A percentile compares a stretch with the other conserved stretches of the same genome.
phyloP scores from a whole-genome alignment of 2,113 vertebrate species.

The Cavia aperea region DNA sequence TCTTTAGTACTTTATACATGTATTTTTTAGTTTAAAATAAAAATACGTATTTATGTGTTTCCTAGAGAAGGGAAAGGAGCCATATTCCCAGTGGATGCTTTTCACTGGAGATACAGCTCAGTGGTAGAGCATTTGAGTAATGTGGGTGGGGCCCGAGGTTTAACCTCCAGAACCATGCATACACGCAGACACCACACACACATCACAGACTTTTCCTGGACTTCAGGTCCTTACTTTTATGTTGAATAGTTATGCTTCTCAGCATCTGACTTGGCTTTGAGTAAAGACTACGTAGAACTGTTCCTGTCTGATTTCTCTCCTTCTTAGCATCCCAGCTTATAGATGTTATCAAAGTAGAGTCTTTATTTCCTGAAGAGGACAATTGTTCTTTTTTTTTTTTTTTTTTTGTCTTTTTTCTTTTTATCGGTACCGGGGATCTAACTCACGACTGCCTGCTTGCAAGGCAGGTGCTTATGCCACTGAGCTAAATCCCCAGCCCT shows the following conservation, averaged over 20 bases:
- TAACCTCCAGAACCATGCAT: neutral
- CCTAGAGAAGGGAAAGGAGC: neutral
- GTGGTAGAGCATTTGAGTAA: neutral
- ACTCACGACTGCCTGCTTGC: too few species aligned
- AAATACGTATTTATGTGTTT: neutral
- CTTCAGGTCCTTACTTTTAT: neutral
- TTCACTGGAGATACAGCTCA: neutral
- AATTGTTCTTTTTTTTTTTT: slow-evolving; percentile 6
- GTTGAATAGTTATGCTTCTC: neutral
- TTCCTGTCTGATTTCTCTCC: neutral
- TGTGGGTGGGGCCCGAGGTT: too few species aligned
- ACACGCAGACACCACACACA: neutral
- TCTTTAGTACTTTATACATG: neutral
- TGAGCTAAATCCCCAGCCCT: too few species aligned
- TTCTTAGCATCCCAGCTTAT: slow-evolving; percentile 16
- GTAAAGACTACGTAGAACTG: neutral
- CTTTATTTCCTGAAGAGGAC: neutral
- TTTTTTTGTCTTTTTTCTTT: neutral
- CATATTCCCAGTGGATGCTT: neutral
- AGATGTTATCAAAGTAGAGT: neutral
- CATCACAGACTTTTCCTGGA: neutral
- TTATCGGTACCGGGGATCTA: too few species aligned
- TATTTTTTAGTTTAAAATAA: slow-evolving; percentile 19
- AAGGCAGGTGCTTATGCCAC: too few species aligned
- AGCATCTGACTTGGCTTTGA: neutral